phyloP scores from a whole-genome alignment of 1,140 invertebrate species.

The Eufriesea mexicana region DNA sequence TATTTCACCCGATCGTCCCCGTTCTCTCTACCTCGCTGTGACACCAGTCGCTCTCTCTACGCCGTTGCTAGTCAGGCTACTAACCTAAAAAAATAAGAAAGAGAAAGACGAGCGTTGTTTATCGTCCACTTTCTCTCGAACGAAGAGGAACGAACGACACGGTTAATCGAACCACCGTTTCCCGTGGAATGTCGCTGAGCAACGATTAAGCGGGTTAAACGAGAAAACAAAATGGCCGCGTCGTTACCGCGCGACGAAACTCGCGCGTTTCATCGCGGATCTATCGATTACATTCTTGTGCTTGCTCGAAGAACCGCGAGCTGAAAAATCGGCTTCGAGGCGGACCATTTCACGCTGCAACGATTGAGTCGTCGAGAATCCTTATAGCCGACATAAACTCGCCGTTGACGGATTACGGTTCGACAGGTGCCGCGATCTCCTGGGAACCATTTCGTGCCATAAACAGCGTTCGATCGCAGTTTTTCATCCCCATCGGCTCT shows the following conservation, averaged over 20 bases:
- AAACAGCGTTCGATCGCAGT: not conserved
- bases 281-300: not conserved
- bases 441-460: too few species aligned
- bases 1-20: not conserved
- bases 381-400: not conserved
- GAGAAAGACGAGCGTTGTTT: conserved; percentile 1
- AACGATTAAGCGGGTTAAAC: not conserved
- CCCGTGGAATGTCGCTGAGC: not conserved
- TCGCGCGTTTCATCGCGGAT: not conserved
- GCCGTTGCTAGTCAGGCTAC: too few species aligned
- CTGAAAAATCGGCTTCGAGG: not conserved
- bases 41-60: too few species aligned
- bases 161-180: not conserved
- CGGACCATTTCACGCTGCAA: not conserved
- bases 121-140: conserved; percentile 9
- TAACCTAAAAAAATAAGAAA: conserved; percentile 2
- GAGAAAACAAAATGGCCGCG: not conserved
- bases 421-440: not conserved
- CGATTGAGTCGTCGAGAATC: not conserved
- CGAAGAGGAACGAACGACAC: not conserved
- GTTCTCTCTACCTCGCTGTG: too few species aligned
- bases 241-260: not conserved
- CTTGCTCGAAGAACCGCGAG: not conserved
- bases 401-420: not conserved
- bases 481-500: not conserved